Percentiles rank a stretch among this genome's conserved stretches.
Evolutionary conservation across 2,113 vertebrate species (phyloP).

Genomic region (Spea bombifrons): DNA sequence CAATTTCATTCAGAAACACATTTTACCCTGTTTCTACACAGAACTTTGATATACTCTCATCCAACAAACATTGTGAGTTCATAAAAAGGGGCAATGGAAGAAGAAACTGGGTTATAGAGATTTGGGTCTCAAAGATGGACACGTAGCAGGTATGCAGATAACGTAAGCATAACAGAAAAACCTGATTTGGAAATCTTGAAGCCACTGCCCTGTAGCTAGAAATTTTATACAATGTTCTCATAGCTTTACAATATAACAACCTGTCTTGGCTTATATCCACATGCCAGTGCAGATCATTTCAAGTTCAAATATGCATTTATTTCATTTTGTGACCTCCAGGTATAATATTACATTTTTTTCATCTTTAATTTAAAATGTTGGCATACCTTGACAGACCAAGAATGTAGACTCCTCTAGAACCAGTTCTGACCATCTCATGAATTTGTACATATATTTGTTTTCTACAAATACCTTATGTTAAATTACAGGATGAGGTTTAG

Average conservation of each 20-base stretch:
- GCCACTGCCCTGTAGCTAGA: neutral
- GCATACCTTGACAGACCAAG: constrained; percentile 14
- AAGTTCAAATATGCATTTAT: constrained; percentile 18
- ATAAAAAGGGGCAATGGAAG: too few species aligned
- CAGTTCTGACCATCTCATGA: constrained; percentile 49
- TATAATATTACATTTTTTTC: constrained; percentile 21
- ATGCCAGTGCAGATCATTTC: constrained; percentile 10
- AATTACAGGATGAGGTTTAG: constrained; percentile 66
- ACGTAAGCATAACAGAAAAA: too few species aligned
- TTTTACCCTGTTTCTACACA: too few species aligned
- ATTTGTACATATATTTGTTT: constrained; percentile 61
- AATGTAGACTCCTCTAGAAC: constrained; percentile 50
- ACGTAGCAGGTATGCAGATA: too few species aligned
- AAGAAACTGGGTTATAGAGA: too few species aligned
- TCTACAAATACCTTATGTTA: constrained; percentile 74
- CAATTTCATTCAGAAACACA: too few species aligned
- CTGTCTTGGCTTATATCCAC: neutral
- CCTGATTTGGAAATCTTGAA: too few species aligned
- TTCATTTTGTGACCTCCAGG: constrained; percentile 8
- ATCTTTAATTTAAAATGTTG: constrained; percentile 28
- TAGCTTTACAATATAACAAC: neutral
- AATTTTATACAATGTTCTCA: neutral
- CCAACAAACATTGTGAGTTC: too few species aligned
- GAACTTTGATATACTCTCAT: too few species aligned
- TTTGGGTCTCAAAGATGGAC: too few species aligned